These are phyloP conservation scores for Itoplectis maculator DNA, from an alignment of 2,888 invertebrate genomes.

Conservation along the genomic window DNA sequence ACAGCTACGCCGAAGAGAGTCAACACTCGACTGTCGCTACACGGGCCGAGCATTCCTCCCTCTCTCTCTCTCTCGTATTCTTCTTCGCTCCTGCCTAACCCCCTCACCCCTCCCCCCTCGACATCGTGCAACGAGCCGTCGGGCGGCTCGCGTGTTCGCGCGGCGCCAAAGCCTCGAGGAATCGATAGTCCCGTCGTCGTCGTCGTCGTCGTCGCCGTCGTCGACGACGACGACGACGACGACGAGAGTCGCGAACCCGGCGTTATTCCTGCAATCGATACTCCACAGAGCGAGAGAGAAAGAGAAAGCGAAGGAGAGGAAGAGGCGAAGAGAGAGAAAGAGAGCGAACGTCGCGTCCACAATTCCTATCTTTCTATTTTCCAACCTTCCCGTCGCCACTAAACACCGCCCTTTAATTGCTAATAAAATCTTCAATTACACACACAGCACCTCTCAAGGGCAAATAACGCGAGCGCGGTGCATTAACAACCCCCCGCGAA, in stretches of 20 bases:
- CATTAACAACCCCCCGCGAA: background rate
- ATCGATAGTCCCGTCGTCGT: conserved; percentile 65
- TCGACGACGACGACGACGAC: conserved; percentile 52
- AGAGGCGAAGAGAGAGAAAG: too few relatives aligned
- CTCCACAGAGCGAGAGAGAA: conserved; percentile 20
- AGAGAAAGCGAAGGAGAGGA: too few relatives aligned
- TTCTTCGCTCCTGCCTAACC: conserved; percentile 5
- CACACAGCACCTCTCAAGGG: background rate
- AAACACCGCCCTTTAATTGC: background rate
- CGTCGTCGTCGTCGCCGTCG: conserved; percentile 55
- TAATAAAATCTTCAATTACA: conserved; percentile 6
- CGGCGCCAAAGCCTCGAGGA: conserved; percentile 65
- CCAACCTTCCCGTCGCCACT: background rate
- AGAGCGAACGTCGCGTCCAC: conserved; percentile 4
- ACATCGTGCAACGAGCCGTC: conserved; percentile 20
- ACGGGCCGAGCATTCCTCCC: conserved; percentile 1
- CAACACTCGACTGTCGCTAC: conserved; percentile 19
- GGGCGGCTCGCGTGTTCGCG: conserved; percentile 60
- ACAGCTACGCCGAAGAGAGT: background rate
- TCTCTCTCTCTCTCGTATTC: conserved; percentile 7
- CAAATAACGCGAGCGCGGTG: conserved; percentile 1
- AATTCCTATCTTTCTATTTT: conserved; percentile 37
- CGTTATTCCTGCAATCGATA: conserved; percentile 62
- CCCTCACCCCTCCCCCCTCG: background rate
- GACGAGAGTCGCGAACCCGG: conserved; percentile 54